These are phyloP conservation scores for Noctilio leporinus DNA, from an alignment of 2,113 vertebrate species.

Conservation along the genomic window DNA sequence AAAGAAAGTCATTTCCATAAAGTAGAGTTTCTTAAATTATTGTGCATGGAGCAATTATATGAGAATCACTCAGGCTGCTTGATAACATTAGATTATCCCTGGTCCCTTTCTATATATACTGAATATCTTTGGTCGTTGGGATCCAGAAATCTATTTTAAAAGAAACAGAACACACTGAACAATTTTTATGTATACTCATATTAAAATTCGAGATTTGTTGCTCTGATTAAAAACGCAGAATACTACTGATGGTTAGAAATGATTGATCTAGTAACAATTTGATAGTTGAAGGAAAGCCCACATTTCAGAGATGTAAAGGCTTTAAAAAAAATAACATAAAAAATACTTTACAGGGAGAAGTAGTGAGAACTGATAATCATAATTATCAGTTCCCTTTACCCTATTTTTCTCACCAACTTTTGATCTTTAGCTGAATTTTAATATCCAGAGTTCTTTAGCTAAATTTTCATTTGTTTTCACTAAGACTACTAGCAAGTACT, in stretches of 20 bases:
- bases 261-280: neutral
- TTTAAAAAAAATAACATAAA: no score
- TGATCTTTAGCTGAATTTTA: neutral
- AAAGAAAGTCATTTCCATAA: neutral
- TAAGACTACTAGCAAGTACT: neutral
- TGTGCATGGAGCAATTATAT: neutral
- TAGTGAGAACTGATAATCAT: no score
- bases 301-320: neutral
- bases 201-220: neutral
- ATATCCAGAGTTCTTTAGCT: neutral
- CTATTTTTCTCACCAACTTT: neutral
- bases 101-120: neutral
- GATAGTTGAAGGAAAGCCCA: neutral
- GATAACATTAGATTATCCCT: neutral
- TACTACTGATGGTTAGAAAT: neutral
- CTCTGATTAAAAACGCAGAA: neutral
- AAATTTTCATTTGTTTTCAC: neutral
- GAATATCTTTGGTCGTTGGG: neutral
- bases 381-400: neutral
- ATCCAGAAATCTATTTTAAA: neutral
- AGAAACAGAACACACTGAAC: neutral
- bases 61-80: neutral
- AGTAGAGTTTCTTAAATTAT: neutral
- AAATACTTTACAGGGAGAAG: no score
- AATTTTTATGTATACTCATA: neutral